Evolutionary conservation across 2,797 vertebrate species (phyloP), one percentile per base, ranked within the genome.

Genomic region (Dendrocincla fuliginosa): DNA sequence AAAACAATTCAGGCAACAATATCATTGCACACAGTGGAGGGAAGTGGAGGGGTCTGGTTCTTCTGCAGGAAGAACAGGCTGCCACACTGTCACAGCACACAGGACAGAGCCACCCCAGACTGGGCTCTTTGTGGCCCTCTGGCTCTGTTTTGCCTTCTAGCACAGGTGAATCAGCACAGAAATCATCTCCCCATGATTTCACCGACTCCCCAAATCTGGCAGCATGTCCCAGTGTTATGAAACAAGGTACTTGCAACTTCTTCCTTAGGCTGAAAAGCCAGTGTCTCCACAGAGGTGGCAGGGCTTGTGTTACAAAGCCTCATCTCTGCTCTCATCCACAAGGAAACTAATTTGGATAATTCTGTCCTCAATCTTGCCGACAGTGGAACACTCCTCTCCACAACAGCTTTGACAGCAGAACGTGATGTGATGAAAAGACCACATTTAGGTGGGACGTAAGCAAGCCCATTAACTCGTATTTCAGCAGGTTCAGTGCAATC

Each of bases 381-480:
- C 93, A 97, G 87, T 17, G 25, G 91, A 90, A 11, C 35, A 81
- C 92, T 95, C 92, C 94, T 84, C 91, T 84, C 55, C 85, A 94
- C 88, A 91, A 75, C 90, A 87, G 91, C 42, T 89, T 39, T 95
- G 95, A 96, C 94, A 95, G 96, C 87, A 55, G 46, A 30, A 70
- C 4, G 8, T 14, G 85, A 71, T 68, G 91, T 97, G 95, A 96
- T 97, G 90, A 86, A 97, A 84, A 73, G 93, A 81, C 23, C 8
- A 9, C 86, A 78, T 91, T 95, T 76, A 68, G 3, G 83, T 32
- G 42, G 69, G 79, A 94, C 14, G 35, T 81, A 93, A 95, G 91
- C 90, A 91, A 95, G 73, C 39, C 89, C 91, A 93, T 96, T 91
- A 95, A 91, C 92, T 88, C 85, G 79, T 94, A 90, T 94, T 95